Evolutionary conservation across 2,113 vertebrate species (phyloP).

Genomic region (Scolopax mira): DNA sequence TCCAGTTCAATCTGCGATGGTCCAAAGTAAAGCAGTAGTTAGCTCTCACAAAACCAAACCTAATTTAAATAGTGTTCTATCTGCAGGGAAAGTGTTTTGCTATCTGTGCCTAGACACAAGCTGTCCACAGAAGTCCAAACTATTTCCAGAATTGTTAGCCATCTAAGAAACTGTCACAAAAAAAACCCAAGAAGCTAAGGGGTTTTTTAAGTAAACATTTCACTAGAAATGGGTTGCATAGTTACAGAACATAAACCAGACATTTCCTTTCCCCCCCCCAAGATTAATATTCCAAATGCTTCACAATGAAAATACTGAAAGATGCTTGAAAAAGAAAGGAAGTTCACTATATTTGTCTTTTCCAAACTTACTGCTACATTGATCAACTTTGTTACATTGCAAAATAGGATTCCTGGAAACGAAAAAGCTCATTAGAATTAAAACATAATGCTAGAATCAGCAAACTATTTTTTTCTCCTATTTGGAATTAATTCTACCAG

Average conservation of each 20-base stretch:
- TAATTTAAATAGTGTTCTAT: not conserved
- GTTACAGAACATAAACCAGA: constrained; percentile 7
- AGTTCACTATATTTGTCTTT: not conserved
- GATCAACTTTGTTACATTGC: not conserved
- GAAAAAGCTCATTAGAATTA: not conserved
- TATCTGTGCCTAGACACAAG: not conserved
- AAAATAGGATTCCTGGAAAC: not conserved
- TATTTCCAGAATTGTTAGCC: not conserved
- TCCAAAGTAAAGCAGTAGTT: constrained; percentile 2
- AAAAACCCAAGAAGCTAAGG: not conserved
- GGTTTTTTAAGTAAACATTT: not conserved
- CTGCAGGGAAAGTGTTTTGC: not conserved
- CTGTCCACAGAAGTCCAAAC: not conserved
- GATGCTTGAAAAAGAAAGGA: not conserved
- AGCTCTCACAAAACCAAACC: not conserved
- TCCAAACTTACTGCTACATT: not conserved
- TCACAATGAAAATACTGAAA: constrained; percentile 4
- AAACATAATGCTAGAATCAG: not conserved
- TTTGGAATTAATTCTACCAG: not conserved
- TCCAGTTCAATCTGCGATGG: not conserved
- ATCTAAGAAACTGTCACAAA: not conserved
- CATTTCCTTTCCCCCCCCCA: not conserved
- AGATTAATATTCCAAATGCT: constrained; percentile 31
- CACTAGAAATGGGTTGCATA: not conserved
- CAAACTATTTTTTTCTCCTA: not conserved